These are phyloP conservation scores for Miniopterus natalensis DNA, from an alignment of 2,113 vertebrate genomes.

Conservation along the genomic window DNA sequence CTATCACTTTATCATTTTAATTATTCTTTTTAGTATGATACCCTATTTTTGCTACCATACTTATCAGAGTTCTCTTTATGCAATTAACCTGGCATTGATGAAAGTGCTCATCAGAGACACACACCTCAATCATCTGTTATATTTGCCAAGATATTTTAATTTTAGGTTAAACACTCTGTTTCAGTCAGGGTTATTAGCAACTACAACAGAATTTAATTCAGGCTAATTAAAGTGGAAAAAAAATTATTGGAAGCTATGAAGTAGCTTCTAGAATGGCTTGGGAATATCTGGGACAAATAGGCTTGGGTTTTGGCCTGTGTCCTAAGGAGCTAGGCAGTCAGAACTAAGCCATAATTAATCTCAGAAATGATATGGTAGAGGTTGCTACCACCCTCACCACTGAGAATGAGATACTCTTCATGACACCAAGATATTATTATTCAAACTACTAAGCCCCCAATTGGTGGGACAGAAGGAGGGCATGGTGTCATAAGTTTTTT, in stretches of 20 bases:
- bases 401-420: neutral
- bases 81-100: conserved; percentile 69
- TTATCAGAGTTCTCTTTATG: conserved; percentile 54
- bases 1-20: conserved; percentile 50
- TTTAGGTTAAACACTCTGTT: conserved; percentile 61
- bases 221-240: conserved; percentile 18
- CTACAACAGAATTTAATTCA: conserved; percentile 29
- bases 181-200: conserved; percentile 42
- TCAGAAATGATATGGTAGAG: neutral
- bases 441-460: neutral
- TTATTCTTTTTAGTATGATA: conserved; percentile 41
- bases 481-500: neutral
- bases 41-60: conserved; percentile 57
- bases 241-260: neutral
- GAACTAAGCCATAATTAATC: neutral
- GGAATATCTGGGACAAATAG: neutral
- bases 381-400: accelerated
- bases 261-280: neutral
- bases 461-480: neutral
- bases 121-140: conserved; percentile 18
- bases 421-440: neutral
- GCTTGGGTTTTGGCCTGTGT: neutral
- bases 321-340: neutral
- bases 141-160: conserved; percentile 59
- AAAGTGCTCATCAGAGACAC: conserved; percentile 64